A percentile compares a stretch with the other conserved stretches of the same genome.
Conservation (phyloP, 2,797 vertebrate species). For the Corythornis leucogaster region DNA sequence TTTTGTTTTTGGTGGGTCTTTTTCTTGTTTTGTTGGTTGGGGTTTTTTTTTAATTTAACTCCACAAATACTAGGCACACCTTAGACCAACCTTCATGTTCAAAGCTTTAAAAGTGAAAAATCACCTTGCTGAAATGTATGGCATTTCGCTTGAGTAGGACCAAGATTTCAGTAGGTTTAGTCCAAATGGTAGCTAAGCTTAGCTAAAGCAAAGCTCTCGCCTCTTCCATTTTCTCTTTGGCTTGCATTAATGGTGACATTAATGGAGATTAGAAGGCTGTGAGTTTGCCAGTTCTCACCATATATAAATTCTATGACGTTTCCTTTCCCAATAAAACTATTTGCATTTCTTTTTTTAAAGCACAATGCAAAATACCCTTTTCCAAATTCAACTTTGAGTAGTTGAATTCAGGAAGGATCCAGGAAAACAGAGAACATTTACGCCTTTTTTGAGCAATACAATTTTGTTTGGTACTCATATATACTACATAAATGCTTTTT, state of each 20-base stretch:
- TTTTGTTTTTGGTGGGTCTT: too few relatives aligned
- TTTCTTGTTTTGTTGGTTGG: too few relatives aligned
- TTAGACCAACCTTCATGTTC: background rate
- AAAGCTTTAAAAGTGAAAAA: background rate
- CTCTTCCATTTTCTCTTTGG: background rate
- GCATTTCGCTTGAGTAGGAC: background rate
- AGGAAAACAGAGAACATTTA: background rate
- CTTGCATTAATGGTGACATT: background rate
- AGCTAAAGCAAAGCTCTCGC: background rate
- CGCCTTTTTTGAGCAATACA: background rate
- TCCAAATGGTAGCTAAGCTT: background rate
- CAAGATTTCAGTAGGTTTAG: background rate
- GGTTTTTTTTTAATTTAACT: background rate
- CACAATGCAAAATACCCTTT: background rate
- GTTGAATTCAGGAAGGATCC: background rate
- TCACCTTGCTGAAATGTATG: background rate
- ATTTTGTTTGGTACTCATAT: background rate
- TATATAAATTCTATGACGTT: accelerated
- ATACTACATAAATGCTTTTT: background rate
- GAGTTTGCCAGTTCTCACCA: background rate
- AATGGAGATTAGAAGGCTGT: background rate
- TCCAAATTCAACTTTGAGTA: background rate
- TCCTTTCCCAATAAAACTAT: background rate
- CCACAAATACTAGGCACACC: background rate
- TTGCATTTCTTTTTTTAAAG: background rate